phyloP scores from a whole-genome alignment of 2,113 vertebrate genomes.

The Onychorhynchus coronatus region DNA sequence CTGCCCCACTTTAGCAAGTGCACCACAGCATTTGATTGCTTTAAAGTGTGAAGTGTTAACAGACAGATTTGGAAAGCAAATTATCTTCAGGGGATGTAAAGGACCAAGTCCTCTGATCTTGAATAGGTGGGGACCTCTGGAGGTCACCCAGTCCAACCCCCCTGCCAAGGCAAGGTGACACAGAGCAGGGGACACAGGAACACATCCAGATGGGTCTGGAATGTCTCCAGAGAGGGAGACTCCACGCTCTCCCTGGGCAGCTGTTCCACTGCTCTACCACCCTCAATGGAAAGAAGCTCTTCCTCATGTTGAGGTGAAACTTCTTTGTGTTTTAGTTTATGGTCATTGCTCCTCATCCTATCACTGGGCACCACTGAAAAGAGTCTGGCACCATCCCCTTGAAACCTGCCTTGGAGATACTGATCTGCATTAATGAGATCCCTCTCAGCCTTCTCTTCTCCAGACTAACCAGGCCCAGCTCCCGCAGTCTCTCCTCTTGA shows the following conservation, averaged over 20 bases:
- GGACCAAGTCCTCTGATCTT: background rate
- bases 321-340: background rate
- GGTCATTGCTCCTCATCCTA: background rate
- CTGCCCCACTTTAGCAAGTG: background rate
- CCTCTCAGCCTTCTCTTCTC: background rate
- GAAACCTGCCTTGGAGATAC: background rate
- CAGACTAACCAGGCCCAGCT: background rate
- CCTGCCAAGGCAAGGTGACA: background rate
- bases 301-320: background rate
- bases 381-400: background rate
- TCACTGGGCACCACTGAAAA: background rate
- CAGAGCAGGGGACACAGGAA: background rate
- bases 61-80: background rate
- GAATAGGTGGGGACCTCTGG: rapidly evolving
- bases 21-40: background rate
- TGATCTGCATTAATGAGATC: background rate
- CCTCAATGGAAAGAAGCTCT: background rate
- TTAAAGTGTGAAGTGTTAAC: background rate
- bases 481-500: background rate
- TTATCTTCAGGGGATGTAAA: background rate
- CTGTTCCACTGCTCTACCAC: background rate
- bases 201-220: background rate
- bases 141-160: background rate
- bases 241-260: background rate
- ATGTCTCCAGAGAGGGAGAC: background rate